Evolutionary conservation across 2,113 vertebrate genomes (phyloP).

Genomic region (Lasiurus borealis): DNA sequence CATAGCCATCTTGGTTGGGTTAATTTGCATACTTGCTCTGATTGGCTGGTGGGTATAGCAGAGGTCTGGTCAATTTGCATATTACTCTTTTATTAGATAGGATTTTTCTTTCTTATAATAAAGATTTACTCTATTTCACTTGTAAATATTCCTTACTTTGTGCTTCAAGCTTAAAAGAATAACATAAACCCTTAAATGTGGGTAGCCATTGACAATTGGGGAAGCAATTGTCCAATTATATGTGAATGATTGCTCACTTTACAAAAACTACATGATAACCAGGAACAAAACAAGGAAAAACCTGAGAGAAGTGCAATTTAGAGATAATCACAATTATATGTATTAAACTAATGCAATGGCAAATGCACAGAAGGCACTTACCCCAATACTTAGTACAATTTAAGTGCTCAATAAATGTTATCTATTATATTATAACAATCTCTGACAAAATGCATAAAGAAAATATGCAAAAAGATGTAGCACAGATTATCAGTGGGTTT

Average conservation of each 20-base stretch:
- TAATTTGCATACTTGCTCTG: too few relatives aligned
- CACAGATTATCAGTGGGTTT: not conserved
- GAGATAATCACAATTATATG: not conserved
- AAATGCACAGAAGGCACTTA: not conserved
- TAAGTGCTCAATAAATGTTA: conserved; percentile 1
- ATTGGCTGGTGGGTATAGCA: too few relatives aligned
- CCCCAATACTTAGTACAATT: not conserved
- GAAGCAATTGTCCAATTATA: conserved; percentile 35
- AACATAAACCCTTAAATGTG: not conserved
- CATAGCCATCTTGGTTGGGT: too few relatives aligned
- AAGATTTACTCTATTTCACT: not conserved
- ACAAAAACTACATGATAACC: not conserved
- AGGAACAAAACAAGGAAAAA: not conserved
- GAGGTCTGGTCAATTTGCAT: too few relatives aligned
- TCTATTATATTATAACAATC: not conserved
- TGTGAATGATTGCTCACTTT: not conserved
- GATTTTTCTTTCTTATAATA: not conserved
- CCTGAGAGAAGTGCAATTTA: not conserved
- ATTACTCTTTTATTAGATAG: too few relatives aligned
- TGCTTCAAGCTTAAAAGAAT: conserved; percentile 12
- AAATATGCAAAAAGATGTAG: not conserved
- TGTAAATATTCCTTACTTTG: not conserved
- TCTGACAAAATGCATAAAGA: not conserved
- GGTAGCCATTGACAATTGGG: not conserved
- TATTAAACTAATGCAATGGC: not conserved